Evolutionary conservation across 92 coral and sea anemone genomes (phyloP).

Genomic region (Anthopleura xanthogrammica): DNA sequence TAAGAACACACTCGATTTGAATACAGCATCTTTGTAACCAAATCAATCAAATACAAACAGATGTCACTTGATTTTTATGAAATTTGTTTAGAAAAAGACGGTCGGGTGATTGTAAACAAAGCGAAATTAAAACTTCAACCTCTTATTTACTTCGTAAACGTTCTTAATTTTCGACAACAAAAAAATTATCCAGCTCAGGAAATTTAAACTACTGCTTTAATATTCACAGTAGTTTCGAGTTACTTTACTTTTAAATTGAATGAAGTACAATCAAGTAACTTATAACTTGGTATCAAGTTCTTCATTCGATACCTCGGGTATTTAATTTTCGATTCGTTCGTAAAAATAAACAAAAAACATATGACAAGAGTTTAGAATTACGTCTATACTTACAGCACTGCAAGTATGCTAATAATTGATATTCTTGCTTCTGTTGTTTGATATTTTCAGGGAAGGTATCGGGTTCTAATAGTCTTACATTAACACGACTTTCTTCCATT

Average conservation of each 20-base stretch:
- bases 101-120: background rate
- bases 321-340: background rate
- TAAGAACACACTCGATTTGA: background rate
- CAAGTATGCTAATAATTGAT: conserved; percentile 7
- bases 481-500: background rate
- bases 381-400: conserved; percentile 30
- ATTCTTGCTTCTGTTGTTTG: conserved; percentile 8
- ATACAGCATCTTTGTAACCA: background rate
- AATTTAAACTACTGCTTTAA: background rate
- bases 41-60: background rate
- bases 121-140: background rate
- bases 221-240: background rate
- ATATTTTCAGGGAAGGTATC: background rate
- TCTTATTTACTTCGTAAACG: background rate
- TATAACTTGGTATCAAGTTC: background rate
- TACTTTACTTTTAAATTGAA: background rate
- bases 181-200: background rate
- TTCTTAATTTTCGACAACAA: background rate
- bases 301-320: background rate
- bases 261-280: too few species aligned
- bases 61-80: background rate
- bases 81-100: background rate
- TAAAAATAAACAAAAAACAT: background rate
- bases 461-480: conserved; percentile 10
- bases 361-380: background rate